Conservation (phyloP, 2,797 vertebrate species). For the Sphenodon punctatus region DNA sequence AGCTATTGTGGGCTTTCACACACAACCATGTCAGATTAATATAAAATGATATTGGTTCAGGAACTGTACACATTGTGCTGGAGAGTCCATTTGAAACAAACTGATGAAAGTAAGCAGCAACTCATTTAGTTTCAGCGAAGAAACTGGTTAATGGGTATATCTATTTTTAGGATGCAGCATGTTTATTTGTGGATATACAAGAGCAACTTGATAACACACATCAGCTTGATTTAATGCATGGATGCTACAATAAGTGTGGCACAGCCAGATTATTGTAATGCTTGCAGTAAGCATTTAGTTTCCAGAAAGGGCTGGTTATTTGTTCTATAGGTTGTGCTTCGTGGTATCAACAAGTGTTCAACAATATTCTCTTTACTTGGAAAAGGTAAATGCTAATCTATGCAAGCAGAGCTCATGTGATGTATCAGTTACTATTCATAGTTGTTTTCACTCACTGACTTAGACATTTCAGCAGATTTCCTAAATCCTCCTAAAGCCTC, state of each 20-base stretch:
- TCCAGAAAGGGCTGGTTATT: not conserved
- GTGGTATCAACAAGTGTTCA: slow-evolving; percentile 61
- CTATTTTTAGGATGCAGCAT: slow-evolving; percentile 24
- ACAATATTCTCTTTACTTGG: slow-evolving; percentile 28
- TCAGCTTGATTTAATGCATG: slow-evolving; percentile 27
- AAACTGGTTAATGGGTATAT: not conserved
- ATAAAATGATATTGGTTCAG: rapidly evolving
- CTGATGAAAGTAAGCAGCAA: not conserved
- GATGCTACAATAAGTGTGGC: slow-evolving; percentile 25
- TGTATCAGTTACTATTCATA: slow-evolving; percentile 61
- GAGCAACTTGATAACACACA: not conserved
- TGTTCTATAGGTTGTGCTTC: not conserved
- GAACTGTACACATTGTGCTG: not conserved
- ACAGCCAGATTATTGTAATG: not conserved
- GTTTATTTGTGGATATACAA: slow-evolving; percentile 5
- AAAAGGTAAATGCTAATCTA: slow-evolving; percentile 62
- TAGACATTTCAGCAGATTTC: slow-evolving; percentile 66
- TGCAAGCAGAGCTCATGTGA: slow-evolving; percentile 43
- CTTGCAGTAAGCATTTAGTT: not conserved
- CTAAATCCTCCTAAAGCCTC: slow-evolving; percentile 47
- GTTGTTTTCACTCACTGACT: slow-evolving; percentile 62
- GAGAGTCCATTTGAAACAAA: not conserved
- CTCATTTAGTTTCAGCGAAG: slow-evolving; percentile 15
- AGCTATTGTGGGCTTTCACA: rapidly evolving
- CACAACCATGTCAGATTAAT: too few relatives aligned